Evolutionary conservation across 2,113 vertebrate genomes (phyloP).

Genomic region (Ahaetulla prasina): DNA sequence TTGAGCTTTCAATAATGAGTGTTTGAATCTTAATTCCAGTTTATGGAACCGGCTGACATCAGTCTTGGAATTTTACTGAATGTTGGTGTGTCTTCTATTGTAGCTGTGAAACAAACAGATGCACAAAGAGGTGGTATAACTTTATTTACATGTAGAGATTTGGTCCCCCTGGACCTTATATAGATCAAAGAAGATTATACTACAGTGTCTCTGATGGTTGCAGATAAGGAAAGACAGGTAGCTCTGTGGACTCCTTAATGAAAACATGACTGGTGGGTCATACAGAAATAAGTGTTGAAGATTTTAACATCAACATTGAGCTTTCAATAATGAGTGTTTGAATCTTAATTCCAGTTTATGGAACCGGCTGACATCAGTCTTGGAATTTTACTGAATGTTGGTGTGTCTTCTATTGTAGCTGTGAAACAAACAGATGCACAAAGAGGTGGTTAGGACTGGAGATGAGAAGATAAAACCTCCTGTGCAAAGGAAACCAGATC

Average conservation of each 20-base stretch:
- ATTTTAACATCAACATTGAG: not conserved
- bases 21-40: not conserved
- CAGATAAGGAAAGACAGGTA: not conserved
- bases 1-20: not conserved
- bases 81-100: not conserved
- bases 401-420: not conserved
- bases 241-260: not conserved
- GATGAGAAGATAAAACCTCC: not conserved
- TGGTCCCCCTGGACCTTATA: not conserved
- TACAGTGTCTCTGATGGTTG: not conserved
- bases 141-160: not conserved
- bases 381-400: not conserved
- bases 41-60: not conserved
- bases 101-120: not conserved
- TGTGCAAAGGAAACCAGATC: slow-evolving; percentile 3
- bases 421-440: not conserved
- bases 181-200: not conserved
- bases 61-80: not conserved
- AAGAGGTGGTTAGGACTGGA: not conserved
- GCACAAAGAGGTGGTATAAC: too few species aligned
- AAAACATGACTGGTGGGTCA: not conserved
- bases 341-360: not conserved
- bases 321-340: not conserved
- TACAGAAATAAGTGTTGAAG: not conserved
- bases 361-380: not conserved